Percentiles rank a stretch among this genome's conserved stretches.
Conservation (phyloP, 1,140 invertebrate species). For the Ctenoplectra terminalis region DNA sequence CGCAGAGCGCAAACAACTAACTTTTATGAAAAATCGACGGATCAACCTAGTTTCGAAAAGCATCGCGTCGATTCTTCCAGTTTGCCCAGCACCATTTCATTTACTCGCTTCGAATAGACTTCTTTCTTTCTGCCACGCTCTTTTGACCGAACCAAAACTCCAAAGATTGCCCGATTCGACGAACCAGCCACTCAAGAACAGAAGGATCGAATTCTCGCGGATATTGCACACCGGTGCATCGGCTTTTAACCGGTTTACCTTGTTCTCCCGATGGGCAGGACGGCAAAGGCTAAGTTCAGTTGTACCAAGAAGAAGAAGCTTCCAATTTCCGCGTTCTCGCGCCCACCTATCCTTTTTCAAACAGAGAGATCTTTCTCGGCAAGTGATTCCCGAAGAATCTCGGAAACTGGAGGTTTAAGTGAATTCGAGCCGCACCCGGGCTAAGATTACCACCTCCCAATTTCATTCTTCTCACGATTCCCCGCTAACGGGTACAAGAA, state of each 20-base stretch:
- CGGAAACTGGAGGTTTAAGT: constrained; percentile 55
- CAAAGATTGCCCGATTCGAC: constrained; percentile 35
- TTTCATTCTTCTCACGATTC: constrained; percentile 40
- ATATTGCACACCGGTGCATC: constrained; percentile 68
- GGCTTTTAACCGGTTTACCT: constrained; percentile 70
- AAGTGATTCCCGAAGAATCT: constrained; percentile 52
- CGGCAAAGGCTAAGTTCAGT: constrained; percentile 44
- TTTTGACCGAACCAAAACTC: constrained; percentile 3
- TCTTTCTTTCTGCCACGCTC: background rate
- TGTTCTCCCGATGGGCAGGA: constrained; percentile 47
- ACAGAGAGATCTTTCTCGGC: constrained; percentile 42
- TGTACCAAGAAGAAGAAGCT: constrained; percentile 57
- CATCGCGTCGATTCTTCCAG: background rate
- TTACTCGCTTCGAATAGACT: background rate
- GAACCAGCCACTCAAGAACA: constrained; percentile 29
- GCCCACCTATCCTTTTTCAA: constrained; percentile 61
- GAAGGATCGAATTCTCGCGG: constrained; percentile 56
- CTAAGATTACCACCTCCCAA: constrained; percentile 64
- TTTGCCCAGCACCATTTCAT: background rate
- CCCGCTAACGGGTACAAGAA: constrained; percentile 48
- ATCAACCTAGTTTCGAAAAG: background rate
- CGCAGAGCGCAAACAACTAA: background rate
- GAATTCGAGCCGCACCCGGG: constrained; percentile 58
- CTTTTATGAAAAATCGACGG: background rate
- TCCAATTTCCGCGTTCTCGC: constrained; percentile 64